A percentile compares a stretch with the other conserved stretches of the same genome.
phyloP scores from a whole-genome alignment of 2,797 vertebrate species.

The Strix occidentalis region DNA sequence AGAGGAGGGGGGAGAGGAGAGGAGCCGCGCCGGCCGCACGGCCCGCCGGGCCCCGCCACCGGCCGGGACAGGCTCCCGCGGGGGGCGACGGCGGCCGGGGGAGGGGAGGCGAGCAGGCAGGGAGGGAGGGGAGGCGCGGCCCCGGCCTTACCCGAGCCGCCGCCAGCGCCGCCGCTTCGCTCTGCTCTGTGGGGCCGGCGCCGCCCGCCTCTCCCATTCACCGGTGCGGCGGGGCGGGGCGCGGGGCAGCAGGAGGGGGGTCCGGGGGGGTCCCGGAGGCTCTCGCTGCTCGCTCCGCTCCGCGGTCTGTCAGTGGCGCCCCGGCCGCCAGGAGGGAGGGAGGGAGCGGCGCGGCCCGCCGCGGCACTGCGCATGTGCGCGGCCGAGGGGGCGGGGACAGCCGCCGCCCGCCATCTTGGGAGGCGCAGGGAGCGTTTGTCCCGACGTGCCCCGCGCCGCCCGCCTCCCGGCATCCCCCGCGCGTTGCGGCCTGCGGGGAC shows the following conservation, averaged over 20 bases:
- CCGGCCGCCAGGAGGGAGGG: slow-evolving; percentile 64
- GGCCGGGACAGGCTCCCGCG: neutral
- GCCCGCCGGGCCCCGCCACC: neutral
- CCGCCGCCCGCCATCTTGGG: slow-evolving; percentile 29
- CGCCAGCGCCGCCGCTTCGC: neutral
- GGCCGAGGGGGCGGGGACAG: slow-evolving; percentile 50
- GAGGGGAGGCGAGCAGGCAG: neutral
- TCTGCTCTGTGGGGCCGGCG: slow-evolving; percentile 43
- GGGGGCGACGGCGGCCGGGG: neutral
- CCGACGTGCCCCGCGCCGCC: slow-evolving; percentile 50
- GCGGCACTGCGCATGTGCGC: slow-evolving; percentile 58
- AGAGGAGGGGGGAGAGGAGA: neutral
- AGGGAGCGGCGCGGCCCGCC: slow-evolving; percentile 65
- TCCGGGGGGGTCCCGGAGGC: slow-evolving; percentile 18
- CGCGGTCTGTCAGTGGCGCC: slow-evolving; percentile 35
- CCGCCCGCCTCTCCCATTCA: slow-evolving; percentile 71
- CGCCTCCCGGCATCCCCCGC: neutral
- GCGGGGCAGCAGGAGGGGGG: neutral
- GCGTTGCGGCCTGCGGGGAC: neutral
- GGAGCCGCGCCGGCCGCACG: neutral
- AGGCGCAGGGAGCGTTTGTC: slow-evolving; percentile 14
- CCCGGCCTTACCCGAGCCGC: slow-evolving; percentile 5
- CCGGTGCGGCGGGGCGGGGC: slow-evolving; percentile 41
- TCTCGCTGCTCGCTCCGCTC: neutral
- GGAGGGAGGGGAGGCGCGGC: neutral